Evolutionary conservation across 2,797 vertebrate species (phyloP).

Genomic region (Thamnophis elegans): DNA sequence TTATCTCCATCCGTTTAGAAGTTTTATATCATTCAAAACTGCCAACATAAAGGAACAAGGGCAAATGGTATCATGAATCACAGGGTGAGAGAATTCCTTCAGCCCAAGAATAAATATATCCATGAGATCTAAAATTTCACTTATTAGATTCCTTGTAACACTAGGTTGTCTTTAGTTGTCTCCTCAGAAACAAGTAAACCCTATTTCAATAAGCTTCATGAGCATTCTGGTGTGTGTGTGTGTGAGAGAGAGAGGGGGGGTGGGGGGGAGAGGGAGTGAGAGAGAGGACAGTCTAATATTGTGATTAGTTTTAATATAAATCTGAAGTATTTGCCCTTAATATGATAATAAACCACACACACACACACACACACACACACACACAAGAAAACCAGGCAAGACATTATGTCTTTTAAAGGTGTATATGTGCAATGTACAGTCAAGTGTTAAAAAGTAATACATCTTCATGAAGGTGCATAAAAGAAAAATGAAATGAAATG

Average conservation of each 20-base stretch:
- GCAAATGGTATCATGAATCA: neutral
- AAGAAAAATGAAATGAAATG: neutral
- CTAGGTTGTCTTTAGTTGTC: neutral
- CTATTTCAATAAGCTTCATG: neutral
- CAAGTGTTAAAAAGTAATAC: neutral
- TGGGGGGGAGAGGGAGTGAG: too few relatives aligned
- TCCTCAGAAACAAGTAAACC: neutral
- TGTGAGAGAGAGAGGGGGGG: neutral
- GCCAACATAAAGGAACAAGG: conserved; percentile 27
- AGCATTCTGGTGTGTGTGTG: neutral
- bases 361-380: too few relatives aligned
- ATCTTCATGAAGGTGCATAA: neutral
- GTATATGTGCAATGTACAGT: neutral
- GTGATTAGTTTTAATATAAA: neutral
- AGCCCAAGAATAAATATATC: neutral
- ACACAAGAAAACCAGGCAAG: neutral
- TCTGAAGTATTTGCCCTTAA: neutral
- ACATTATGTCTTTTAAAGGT: neutral
- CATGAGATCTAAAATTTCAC: neutral
- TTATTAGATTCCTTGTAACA: neutral
- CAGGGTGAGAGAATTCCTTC: neutral
- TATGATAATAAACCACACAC: neutral
- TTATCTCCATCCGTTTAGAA: neutral
- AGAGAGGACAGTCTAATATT: neutral
- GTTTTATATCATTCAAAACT: neutral